Conservation (phyloP, 1,140 invertebrate species). For the Lasioglossum albipes region DNA sequence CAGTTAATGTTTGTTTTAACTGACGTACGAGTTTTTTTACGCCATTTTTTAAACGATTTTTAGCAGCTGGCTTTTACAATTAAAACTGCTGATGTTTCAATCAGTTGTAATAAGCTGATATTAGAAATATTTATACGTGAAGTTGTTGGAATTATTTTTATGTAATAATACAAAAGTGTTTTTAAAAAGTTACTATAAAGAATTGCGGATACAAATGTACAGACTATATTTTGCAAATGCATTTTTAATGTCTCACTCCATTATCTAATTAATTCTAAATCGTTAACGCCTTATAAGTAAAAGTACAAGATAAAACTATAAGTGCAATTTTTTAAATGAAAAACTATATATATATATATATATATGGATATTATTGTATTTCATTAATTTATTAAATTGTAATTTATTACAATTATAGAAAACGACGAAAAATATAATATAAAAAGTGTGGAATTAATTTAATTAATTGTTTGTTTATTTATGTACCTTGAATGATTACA, state of each 20-base stretch:
- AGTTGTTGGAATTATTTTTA: neutral
- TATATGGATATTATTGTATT: slow-evolving; percentile 47
- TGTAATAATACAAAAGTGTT: neutral
- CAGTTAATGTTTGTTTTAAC: slow-evolving; percentile 5
- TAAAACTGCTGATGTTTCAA: neutral
- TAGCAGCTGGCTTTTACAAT: neutral
- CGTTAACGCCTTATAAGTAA: slow-evolving; percentile 21
- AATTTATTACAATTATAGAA: slow-evolving; percentile 20
- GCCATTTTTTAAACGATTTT: slow-evolving; percentile 1
- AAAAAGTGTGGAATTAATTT: slow-evolving; percentile 13
- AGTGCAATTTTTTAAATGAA: slow-evolving; percentile 16
- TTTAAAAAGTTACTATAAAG: neutral
- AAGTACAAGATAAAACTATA: slow-evolving; percentile 29
- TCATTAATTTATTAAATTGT: slow-evolving; percentile 35
- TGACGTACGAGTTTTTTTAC: slow-evolving; percentile 5
- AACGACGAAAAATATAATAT: neutral
- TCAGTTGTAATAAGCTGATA: neutral
- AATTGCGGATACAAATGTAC: neutral
- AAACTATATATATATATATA: slow-evolving; percentile 16
- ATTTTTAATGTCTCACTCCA: neutral
- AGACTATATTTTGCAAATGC: slow-evolving; percentile 3
- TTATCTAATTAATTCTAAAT: slow-evolving; percentile 12
- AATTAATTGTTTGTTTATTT: slow-evolving; percentile 17
- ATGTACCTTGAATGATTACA: slow-evolving; percentile 11
- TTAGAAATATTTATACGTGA: neutral